These are phyloP conservation scores for Zapornia atra DNA, from an alignment of 2,113 vertebrate species.

Conservation along the genomic window DNA sequence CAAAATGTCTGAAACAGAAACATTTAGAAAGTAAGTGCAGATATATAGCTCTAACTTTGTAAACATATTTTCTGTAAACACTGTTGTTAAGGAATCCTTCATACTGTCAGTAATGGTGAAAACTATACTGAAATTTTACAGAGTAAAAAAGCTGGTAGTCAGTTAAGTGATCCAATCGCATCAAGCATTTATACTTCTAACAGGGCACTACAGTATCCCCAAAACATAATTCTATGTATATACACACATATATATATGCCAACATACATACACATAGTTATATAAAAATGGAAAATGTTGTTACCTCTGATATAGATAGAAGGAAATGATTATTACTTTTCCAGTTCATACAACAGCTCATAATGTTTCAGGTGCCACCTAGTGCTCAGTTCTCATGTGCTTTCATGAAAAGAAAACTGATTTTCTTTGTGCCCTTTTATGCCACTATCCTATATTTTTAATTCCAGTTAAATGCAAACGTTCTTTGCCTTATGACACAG, in stretches of 20 bases:
- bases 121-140: background rate
- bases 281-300: background rate
- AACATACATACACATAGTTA: background rate
- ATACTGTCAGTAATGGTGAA: background rate
- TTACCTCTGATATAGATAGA: background rate
- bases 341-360: background rate
- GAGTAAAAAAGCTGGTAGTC: background rate
- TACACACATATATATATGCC: background rate
- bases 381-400: background rate
- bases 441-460: background rate
- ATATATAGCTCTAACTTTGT: background rate
- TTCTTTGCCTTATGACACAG: background rate
- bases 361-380: slow-evolving; percentile 8
- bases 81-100: background rate
- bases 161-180: background rate
- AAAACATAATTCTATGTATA: background rate
- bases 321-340: background rate
- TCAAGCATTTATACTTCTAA: background rate
- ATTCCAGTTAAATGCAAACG: background rate
- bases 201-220: background rate
- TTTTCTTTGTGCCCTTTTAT: background rate
- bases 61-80: background rate
- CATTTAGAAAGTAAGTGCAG: background rate
- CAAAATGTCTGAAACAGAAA: background rate
- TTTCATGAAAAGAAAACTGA: background rate